A percentile compares a stretch with the other conserved stretches of the same genome.
These are phyloP conservation scores for Pogonognathellus flavescens DNA, from an alignment of 1,140 invertebrate genomes.

Conservation along the genomic window DNA sequence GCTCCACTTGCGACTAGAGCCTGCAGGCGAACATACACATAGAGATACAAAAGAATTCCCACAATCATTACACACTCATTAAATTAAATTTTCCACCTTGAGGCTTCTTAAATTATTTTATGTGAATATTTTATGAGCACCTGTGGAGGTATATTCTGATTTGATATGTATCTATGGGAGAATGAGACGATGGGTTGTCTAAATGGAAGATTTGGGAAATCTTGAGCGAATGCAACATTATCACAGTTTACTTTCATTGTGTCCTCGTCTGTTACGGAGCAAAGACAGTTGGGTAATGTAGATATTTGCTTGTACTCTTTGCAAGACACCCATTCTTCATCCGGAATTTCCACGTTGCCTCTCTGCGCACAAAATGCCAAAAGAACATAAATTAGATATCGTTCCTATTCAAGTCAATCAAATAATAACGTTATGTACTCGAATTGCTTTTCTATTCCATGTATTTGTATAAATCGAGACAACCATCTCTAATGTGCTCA, in stretches of 20 bases:
- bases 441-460: background rate
- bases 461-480: no score
- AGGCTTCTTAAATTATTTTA: background rate
- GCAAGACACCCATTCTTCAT: slow-evolving; percentile 65
- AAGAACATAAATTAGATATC: slow-evolving; percentile 7
- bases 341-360: slow-evolving; percentile 30
- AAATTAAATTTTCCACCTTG: slow-evolving; percentile 9
- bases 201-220: slow-evolving; percentile 80
- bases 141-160: slow-evolving; percentile 83
- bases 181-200: slow-evolving; percentile 82
- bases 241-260: slow-evolving; percentile 77
- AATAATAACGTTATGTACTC: background rate
- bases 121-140: slow-evolving; percentile 62
- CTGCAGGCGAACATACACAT: slow-evolving; percentile 68
- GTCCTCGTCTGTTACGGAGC: slow-evolving; percentile 56
- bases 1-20: slow-evolving; percentile 76
- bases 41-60: background rate
- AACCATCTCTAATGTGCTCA: no score
- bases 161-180: slow-evolving; percentile 81
- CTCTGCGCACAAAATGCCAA: slow-evolving; percentile 1
- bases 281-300: slow-evolving; percentile 61
- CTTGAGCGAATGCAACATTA: slow-evolving; percentile 82
- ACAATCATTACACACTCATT: background rate
- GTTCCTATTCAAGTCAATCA: background rate
- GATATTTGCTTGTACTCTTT: slow-evolving; percentile 59